A percentile compares a stretch with the other conserved stretches of the same genome.
phyloP scores from a whole-genome alignment of 2,888 invertebrate species.

The Cryptocheilus praepositus region DNA sequence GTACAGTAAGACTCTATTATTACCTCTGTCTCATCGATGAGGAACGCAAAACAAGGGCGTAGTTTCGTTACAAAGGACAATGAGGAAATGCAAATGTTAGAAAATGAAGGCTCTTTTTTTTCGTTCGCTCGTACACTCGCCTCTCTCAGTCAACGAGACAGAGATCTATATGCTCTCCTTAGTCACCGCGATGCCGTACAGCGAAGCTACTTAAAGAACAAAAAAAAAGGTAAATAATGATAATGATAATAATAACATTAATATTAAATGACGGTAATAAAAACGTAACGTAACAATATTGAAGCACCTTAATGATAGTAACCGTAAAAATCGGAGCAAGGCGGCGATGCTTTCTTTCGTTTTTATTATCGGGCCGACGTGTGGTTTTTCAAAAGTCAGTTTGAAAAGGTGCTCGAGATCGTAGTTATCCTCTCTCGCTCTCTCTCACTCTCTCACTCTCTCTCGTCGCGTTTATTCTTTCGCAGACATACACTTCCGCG shows the following conservation, averaged over 20 bases:
- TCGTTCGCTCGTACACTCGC: background rate
- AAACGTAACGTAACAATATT: constrained; percentile 69
- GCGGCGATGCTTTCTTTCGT: constrained; percentile 23
- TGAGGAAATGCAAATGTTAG: constrained; percentile 2
- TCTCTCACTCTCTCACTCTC: background rate
- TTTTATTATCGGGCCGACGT: constrained; percentile 10
- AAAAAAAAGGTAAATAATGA: constrained; percentile 35
- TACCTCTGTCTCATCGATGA: constrained; percentile 43
- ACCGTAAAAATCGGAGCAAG: constrained; percentile 43
- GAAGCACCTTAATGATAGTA: constrained; percentile 68
- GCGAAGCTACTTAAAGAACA: constrained; percentile 40
- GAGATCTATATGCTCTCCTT: constrained; percentile 24
- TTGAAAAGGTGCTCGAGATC: background rate
- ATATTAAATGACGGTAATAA: constrained; percentile 58
- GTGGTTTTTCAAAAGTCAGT: background rate
- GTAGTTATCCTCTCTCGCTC: constrained; percentile 3
- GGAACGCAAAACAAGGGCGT: constrained; percentile 17
- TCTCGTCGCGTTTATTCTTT: background rate
- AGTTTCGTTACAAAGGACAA: constrained; percentile 6
- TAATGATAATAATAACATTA: constrained; percentile 56
- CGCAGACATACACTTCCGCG: background rate
- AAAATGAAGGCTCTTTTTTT: constrained; percentile 1
- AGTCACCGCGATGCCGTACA: constrained; percentile 25
- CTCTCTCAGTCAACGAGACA: constrained; percentile 37
- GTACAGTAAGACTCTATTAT: constrained; percentile 36